Conservation (phyloP, 2,113 vertebrate genomes). For the Gasterosteus aculeatus region DNA sequence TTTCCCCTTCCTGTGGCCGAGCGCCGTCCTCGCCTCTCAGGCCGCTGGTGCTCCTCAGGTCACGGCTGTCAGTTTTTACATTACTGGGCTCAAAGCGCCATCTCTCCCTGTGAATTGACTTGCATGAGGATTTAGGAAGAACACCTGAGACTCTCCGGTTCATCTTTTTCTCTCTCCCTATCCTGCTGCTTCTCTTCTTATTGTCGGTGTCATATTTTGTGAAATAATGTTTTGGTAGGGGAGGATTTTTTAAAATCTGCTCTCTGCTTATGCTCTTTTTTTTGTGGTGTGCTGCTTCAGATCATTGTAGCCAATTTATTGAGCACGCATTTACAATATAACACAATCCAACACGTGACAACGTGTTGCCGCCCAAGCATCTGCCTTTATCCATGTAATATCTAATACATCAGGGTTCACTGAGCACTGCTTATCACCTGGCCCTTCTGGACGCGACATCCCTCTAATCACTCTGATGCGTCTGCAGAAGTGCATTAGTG, state of each 20-base stretch:
- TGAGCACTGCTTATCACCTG: not conserved
- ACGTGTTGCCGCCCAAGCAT: not conserved
- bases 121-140: conserved; percentile 5
- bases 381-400: not conserved
- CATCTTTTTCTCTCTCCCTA: not conserved
- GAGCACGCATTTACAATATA: not conserved
- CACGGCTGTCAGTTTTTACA: conserved; percentile 24
- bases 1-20: conserved; percentile 14
- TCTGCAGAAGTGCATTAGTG: conserved; percentile 1
- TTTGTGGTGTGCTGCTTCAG: not conserved
- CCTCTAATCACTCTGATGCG: not conserved
- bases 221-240: not conserved
- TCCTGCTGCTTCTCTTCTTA: not conserved
- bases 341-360: not conserved
- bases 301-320: not conserved
- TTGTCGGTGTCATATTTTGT: not conserved
- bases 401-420: not conserved
- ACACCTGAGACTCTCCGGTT: conserved; percentile 44
- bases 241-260: not conserved
- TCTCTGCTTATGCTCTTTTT: not conserved
- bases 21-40: not conserved
- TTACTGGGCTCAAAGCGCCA: conserved; percentile 5
- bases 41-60: conserved; percentile 8
- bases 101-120: conserved; percentile 30
- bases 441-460: not conserved